Evolutionary conservation across 2,888 invertebrate genomes (phyloP), one percentile per base, ranked within the genome.

Genomic region (Leucophora obtusa): DNA sequence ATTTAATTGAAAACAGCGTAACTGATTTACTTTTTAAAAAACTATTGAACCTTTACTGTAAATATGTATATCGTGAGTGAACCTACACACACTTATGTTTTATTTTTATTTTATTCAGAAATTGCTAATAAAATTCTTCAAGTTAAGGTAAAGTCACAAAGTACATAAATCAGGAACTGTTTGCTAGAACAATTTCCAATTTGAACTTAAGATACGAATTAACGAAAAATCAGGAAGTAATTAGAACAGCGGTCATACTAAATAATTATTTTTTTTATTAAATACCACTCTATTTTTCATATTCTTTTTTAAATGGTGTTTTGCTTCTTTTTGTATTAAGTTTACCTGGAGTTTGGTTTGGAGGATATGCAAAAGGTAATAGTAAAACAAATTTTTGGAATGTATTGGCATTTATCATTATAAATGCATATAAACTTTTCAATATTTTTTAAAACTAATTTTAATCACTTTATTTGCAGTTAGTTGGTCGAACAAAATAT

Each of bases 311-410:
- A 18, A 50, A 47, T 38, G 8, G 1, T 17, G 28, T 15, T 18
- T 21, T 17, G 28, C 28, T 28, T 28, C 1, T 6, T 28, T 28
- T 28, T 6, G 4, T 28, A 28, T 28, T 3, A 6, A 28, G 17
- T 21, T 54, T 24, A 28, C 35, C 66, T 10, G 10, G 6, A 53
- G 18, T 70, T 76, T 60, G 38, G 10, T n/a, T 18, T n/a, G 28
- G 33, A 63, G 77, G 73, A 77, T 69, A 72, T 9, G 65, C 73
- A 9, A 83, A 63, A 6, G 83, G 70, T 18, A 83, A 18, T 5
- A 83, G 53, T 0, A 83, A 38, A 24, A 72, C 65, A 7, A 82
- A 10, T 47, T 66, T 83, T 66, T 75, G 66, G 11, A 81, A 2
- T 18, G 11, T 7, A 15, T 28, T 21, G n/a, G 58, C 43, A 15